Base-by-base conservation (phyloP, 2,888 invertebrate genomes). In the Notodonta dromedarius region DNA sequence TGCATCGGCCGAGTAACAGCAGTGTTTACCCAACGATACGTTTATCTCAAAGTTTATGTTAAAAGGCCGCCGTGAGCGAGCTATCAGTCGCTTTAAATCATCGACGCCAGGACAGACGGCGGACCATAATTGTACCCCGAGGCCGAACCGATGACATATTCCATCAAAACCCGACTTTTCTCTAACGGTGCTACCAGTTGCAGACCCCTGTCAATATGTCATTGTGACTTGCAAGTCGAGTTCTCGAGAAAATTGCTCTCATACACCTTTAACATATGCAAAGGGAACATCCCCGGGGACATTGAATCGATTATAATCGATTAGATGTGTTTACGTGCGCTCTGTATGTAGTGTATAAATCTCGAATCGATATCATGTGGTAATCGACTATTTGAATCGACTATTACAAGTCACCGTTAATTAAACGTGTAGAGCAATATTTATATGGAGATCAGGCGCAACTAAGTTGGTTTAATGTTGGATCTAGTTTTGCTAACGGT, bases 131-230 rank as follows among this genome's bases (percentile, higher is more conserved):
- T 90, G 87, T 74, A 76, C 84, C 91, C 87, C 66, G 62, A 64
- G 85, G 91, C 82, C 60, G 61, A 64, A 53, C 65, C 87, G 91
- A 89, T 89, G 92, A 92, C 92, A 91, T 88, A 89, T 89, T 88
- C 89, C 87, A 86, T 89, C 90, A 87, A 79, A 89, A 85, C 82
- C 75, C 71, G 79, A 76, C 77, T 79, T 77, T 70, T 71, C 79
- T 58, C 56, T 83, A 85, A 83, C 82, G 80, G 85, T 76, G 62
- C 60, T 64, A 67, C 65, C 67, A 63, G 63, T 58, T 59, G 73
- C 72, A 71, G 73, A 73, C 75, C 74, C 73, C 76, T 75, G 78
- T 85, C 88, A 83, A 90, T 91, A 90, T 89, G 89, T 91, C 90
- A 90, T 88, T 89, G 88, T 86, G 83, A 77, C 85, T 81, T 77